Base-by-base conservation (phyloP, 2,888 invertebrate species). In the Aplocera efformata region DNA sequence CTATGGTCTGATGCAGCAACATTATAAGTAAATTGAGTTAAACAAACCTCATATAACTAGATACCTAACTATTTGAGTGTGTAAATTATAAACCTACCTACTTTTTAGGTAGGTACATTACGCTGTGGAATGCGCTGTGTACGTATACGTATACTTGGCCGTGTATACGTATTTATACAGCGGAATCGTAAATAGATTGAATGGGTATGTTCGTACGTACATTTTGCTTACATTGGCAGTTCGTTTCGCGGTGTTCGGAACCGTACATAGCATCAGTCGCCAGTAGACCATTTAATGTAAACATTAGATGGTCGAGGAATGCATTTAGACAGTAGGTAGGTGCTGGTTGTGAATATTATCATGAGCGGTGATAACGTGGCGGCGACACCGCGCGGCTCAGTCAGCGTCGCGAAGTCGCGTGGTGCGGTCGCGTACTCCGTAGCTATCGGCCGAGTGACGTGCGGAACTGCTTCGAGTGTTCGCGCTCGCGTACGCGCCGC, bases 401-500 rank as follows among this genome's bases (percentile, higher is more conserved):
- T 89, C 74, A 67, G 79, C 83, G 83, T 75, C 82, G 82, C 85
- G 86, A 79, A 78, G 82, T 88, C 88, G 88, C 82, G 76, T 74
- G 71, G 83, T 71, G 74, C 88, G 86, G 89, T 86, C 85, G 88
- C 62, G 65, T 78, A 71, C 67, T 57, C 60, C 63, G 67, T 69
- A 69, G 61, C 66, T 72, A 63, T 70, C 66, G 67, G 50, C 67
- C 59, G 58, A 72, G 79, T 79, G 80, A 78, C 80, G 82, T 73
- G 72, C 79, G 72, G 71, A 76, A 74, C 75, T 72, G 71, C 63
- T 68, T 63, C 67, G 72, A 73, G 79, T 75, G 79, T 76, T 80
- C 76, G 81, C 74, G 77, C 71, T 83, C 83, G 84, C 84, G 85
- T 86, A 86, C 85, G 86, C 86, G 88, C 86, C 82, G 88, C 88